These are phyloP conservation scores for Brachionus angularis DNA, from an alignment of 1,140 invertebrate genomes.

Conservation along the genomic window DNA sequence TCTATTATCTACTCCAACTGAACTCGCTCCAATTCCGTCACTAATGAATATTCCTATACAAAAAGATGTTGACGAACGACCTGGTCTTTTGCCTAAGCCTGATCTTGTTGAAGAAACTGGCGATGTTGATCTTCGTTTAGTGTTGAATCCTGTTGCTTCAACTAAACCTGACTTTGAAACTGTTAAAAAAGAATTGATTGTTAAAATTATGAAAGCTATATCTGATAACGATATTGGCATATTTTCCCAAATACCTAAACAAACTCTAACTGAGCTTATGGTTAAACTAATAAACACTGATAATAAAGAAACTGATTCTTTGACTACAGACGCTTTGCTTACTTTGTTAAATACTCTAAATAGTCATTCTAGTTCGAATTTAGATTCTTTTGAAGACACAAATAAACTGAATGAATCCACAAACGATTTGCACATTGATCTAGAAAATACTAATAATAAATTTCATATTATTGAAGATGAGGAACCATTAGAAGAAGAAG, in stretches of 20 bases:
- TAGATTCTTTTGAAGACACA: not conserved
- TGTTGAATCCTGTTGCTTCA: not conserved
- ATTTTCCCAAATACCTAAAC: constrained; percentile 5
- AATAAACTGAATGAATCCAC: not conserved
- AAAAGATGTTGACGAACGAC: constrained; percentile 29
- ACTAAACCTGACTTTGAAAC: not conserved
- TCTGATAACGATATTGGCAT: not conserved
- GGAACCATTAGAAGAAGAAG: not conserved
- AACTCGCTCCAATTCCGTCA: not conserved
- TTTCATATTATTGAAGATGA: no score
- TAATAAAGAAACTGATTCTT: constrained; percentile 1
- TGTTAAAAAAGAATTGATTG: constrained; percentile 31
- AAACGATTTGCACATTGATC: constrained; percentile 23
- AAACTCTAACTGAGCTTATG: constrained; percentile 4
- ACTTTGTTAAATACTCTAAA: constrained; percentile 28
- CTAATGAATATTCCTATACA: constrained; percentile 27
- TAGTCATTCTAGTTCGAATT: not conserved
- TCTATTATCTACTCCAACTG: not conserved
- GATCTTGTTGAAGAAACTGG: not conserved
- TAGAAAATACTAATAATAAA: not conserved
- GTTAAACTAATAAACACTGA: constrained; percentile 41
- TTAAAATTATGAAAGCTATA: constrained; percentile 38
- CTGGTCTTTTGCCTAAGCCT: no score
- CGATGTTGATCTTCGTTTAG: not conserved
- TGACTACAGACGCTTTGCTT: not conserved